Percentiles rank a stretch among this genome's conserved stretches.
phyloP scores from a whole-genome alignment of 2,888 invertebrate species.

The Griposia aprilina region DNA sequence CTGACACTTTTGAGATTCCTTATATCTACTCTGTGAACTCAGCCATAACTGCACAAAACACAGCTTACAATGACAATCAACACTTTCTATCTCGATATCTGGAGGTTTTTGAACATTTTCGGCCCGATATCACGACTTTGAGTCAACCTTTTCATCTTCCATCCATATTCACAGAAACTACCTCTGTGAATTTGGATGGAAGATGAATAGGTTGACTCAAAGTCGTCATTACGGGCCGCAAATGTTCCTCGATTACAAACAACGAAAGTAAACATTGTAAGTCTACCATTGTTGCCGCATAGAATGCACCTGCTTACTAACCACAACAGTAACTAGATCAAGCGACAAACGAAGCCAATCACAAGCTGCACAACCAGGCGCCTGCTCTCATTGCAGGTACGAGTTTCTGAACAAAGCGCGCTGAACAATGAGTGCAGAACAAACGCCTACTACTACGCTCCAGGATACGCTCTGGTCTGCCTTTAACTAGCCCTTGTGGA shows the following conservation, averaged over 20 bases:
- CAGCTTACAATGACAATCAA: not conserved
- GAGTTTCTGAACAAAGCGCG: conserved; percentile 64
- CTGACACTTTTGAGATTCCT: not conserved
- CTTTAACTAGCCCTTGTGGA: conserved; percentile 65
- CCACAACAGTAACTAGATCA: conserved; percentile 23
- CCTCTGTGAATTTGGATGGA: too few relatives aligned
- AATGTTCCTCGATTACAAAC: not conserved
- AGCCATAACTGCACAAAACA: not conserved
- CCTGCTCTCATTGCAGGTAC: conserved; percentile 61
- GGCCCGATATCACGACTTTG: not conserved
- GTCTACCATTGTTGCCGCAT: not conserved
- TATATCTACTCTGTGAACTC: not conserved
- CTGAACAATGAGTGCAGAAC: conserved; percentile 64
- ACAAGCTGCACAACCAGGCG: conserved; percentile 56
- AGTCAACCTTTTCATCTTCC: not conserved
- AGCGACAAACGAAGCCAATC: conserved; percentile 53
- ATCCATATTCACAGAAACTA: not conserved
- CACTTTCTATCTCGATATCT: not conserved
- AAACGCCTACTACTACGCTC: conserved; percentile 63
- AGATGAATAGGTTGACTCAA: too few relatives aligned
- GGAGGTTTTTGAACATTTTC: not conserved
- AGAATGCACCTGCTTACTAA: not conserved
- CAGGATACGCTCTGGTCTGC: conserved; percentile 67
- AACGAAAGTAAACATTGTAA: not conserved
- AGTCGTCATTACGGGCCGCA: too few relatives aligned